phyloP scores from a whole-genome alignment of 1,140 invertebrate species.

The Bombus breviceps region DNA sequence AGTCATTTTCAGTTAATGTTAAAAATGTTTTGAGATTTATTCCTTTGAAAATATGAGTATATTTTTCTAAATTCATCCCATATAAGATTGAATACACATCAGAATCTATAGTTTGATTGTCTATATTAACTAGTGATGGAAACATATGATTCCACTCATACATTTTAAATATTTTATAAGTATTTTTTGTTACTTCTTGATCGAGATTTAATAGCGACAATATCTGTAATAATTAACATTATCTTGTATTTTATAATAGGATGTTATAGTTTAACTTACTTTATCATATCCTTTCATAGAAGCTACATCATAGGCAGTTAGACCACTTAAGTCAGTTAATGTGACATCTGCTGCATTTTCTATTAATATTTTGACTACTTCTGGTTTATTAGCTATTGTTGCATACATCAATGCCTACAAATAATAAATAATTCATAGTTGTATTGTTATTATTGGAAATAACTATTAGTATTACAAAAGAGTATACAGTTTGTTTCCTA shows the following conservation, averaged over 20 bases:
- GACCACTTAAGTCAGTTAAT: conserved; percentile 77
- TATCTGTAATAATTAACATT: conserved; percentile 61
- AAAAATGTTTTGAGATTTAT: conserved; percentile 83
- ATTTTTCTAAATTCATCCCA: conserved; percentile 83
- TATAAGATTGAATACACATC: conserved; percentile 79
- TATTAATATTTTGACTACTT: conserved; percentile 82
- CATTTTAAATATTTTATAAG: conserved; percentile 46
- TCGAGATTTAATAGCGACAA: conserved; percentile 54
- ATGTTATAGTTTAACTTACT: conserved; percentile 59
- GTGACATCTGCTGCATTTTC: conserved; percentile 78
- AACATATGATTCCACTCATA: conserved; percentile 74
- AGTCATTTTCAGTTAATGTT: conserved; percentile 82
- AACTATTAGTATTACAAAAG: background rate
- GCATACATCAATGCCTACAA: conserved; percentile 84
- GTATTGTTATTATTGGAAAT: conserved; percentile 3
- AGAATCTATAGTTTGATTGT: conserved; percentile 62
- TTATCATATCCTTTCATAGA: conserved; percentile 78
- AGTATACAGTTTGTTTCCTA: conserved; percentile 83
- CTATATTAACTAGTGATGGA: conserved; percentile 55
- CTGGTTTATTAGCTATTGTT: conserved; percentile 79
- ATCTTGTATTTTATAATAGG: conserved; percentile 22
- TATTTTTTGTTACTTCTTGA: conserved; percentile 41
- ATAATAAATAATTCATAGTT: conserved; percentile 13
- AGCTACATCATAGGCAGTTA: conserved; percentile 81
- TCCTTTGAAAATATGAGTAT: conserved; percentile 77